Base-by-base conservation (phyloP, 2,888 invertebrate genomes). In the Ethmia dodecea region DNA sequence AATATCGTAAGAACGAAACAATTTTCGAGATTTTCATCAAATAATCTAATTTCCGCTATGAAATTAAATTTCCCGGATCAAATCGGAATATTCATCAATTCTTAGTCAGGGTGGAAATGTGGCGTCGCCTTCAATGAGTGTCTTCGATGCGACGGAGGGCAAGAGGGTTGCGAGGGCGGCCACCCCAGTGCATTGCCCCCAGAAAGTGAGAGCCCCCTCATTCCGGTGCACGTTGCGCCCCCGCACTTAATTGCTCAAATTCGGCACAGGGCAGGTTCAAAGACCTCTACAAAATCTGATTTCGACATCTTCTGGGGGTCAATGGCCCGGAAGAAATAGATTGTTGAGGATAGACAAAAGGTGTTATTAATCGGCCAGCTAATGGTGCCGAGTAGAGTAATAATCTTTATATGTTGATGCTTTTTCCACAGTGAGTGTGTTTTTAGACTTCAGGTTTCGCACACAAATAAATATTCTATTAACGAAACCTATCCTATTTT, bases 181-280 rank as follows among this genome's bases (percentile, higher is more conserved):
- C 67, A 49, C 74, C 73, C 77, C 70, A 71, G 86, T 83, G 81
- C 86, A 84, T 83, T 84, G 86, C 83, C 81, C 86, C 80, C 80
- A 62, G 81, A 83, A 83, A 84, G 81, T 75, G 80, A 81, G 76
- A 77, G 51, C 67, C 70, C 75, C 73, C 67, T 54, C 75, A 73
- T 79, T 71, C 76, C 75, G 60, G 60, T 64, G 71, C 75, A 73
- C 62, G 61, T 55, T 52, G 66, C 63, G 67, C 78, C 81, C 77
- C 80, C 74, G 68, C 66, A 63, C 52, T 71, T 83, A 83, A 84
- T 83, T 81, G 78, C 69, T 71, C 56, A 62, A 77, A 77, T 67
- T 69, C 65, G 66, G 64, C 65, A 66, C 66, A 63, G 61, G 62
- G 55, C 49, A 52, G 62, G 83, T 73, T 80, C 79, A 76, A 70